Percentiles rank a stretch among this genome's conserved stretches.
phyloP scores from a whole-genome alignment of 2,113 vertebrate genomes.

The Mesoclemmys tuberculata region DNA sequence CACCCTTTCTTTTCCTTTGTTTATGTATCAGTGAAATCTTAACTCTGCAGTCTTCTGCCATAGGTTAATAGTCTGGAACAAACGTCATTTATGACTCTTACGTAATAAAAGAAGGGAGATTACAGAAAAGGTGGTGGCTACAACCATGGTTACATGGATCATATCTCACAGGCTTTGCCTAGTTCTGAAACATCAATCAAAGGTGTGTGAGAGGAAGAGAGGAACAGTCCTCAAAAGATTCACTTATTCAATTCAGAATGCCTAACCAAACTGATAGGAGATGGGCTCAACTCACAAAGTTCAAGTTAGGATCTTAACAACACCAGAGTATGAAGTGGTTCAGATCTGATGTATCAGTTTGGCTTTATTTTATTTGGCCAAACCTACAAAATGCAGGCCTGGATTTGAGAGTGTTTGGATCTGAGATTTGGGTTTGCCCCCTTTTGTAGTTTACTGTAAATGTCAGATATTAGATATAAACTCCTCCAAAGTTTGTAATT shows the following conservation, averaged over 20 bases:
- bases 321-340: neutral
- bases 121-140: slow-evolving; percentile 61
- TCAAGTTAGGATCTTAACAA: neutral
- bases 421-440: neutral
- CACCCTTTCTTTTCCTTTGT: slow-evolving; percentile 79
- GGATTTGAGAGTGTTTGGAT: neutral
- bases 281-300: neutral
- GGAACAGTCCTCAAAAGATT: neutral
- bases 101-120: slow-evolving; percentile 56
- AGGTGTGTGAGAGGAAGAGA: neutral
- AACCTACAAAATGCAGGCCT: neutral
- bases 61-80: slow-evolving; percentile 84
- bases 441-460: neutral
- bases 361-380: neutral
- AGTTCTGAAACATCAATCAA: slow-evolving; percentile 31
- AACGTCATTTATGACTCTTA: slow-evolving; percentile 78
- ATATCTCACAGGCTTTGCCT: neutral
- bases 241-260: neutral
- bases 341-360: neutral
- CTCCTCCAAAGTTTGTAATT: neutral
- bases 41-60: slow-evolving; percentile 77
- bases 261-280: neutral
- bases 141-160: neutral
- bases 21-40: slow-evolving; percentile 80
- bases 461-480: neutral